Percentiles rank a stretch among this genome's conserved stretches.
Evolutionary conservation across 2,888 invertebrate species (phyloP).

Genomic region (Rhagonycha fulva): DNA sequence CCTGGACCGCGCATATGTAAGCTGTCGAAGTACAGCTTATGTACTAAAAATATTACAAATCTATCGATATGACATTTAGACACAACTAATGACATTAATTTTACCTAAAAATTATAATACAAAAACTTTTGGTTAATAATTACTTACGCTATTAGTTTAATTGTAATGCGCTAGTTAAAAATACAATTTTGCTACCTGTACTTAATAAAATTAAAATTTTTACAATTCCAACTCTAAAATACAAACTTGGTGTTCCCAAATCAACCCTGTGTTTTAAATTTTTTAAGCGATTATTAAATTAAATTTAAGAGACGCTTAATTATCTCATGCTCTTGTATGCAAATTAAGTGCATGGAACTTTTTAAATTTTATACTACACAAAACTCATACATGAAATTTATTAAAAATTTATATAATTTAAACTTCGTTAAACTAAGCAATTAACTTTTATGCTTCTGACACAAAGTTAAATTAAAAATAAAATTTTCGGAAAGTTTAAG

Average conservation of each 20-base stretch:
- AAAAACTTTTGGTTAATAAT: not conserved
- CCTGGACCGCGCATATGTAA: conserved; percentile 38
- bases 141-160: not conserved
- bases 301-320: not conserved
- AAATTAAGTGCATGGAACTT: not conserved
- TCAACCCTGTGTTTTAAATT: conserved; percentile 36
- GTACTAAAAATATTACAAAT: conserved; percentile 28
- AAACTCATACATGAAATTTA: not conserved
- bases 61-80: conserved; percentile 24
- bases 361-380: not conserved
- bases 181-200: not conserved
- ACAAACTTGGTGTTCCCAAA: conserved; percentile 37
- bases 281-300: not conserved
- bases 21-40: conserved; percentile 34
- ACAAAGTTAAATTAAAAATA: not conserved
- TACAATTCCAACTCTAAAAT: conserved; percentile 7
- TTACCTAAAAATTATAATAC: not conserved
- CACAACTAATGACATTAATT: conserved; percentile 20
- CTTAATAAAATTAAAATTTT: not conserved
- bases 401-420: not conserved
- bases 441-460: not conserved
- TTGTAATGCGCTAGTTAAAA: not conserved
- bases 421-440: not conserved
- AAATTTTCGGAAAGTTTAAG: not conserved
- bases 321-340: not conserved